phyloP scores from a whole-genome alignment of 1,140 invertebrate genomes.

The Uloborus diversus region DNA sequence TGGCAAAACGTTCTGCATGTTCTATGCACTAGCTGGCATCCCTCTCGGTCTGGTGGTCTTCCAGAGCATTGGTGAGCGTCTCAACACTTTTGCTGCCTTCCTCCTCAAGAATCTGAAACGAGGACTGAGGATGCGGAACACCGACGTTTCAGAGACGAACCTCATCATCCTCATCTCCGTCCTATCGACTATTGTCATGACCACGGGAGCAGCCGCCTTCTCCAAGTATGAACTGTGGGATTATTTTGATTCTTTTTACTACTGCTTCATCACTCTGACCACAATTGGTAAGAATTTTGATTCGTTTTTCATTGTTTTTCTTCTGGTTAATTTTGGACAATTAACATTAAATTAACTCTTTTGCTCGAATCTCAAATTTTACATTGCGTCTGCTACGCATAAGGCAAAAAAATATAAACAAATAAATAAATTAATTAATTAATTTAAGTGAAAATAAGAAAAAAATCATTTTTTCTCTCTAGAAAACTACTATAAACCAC shows the following conservation, averaged over 20 bases:
- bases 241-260: constrained; percentile 98
- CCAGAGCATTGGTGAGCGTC: constrained; percentile 95
- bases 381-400: no score
- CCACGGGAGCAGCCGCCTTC: constrained; percentile 94
- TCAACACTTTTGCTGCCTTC: constrained; percentile 95
- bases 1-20: constrained; percentile 88
- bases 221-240: constrained; percentile 95
- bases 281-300: constrained; percentile 75
- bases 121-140: constrained; percentile 72
- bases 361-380: no score
- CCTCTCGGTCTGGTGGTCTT: constrained; percentile 98
- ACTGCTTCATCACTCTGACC: constrained; percentile 97
- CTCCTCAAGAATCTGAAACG: constrained; percentile 86
- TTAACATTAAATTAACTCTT: no score
- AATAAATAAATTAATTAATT: no score
- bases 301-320: constrained; percentile 4
- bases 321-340: no score
- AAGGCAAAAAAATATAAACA: no score
- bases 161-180: constrained; percentile 94
- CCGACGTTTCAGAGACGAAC: constrained; percentile 80
- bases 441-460: no score
- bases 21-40: constrained; percentile 92
- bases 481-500: no score
- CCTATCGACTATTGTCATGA: constrained; percentile 93
- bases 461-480: no score